These are phyloP conservation scores for Laspeyria flexula DNA, from an alignment of 2,888 invertebrate genomes.

Conservation along the genomic window DNA sequence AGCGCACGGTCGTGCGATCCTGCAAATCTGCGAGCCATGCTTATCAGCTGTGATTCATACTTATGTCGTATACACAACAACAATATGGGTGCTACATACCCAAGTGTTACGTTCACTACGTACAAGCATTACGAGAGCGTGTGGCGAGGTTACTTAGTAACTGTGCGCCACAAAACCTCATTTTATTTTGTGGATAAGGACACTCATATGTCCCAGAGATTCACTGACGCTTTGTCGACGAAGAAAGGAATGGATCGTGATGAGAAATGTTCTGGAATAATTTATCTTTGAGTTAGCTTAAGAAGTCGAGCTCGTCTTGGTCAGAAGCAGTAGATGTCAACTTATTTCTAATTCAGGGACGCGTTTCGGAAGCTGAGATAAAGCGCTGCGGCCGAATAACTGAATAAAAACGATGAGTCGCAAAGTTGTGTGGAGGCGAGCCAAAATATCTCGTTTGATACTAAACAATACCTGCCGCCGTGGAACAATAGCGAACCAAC, in stretches of 20 bases:
- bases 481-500: conserved; percentile 54
- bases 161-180: conserved; percentile 64
- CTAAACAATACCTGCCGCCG: conserved; percentile 56
- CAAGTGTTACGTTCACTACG: conserved; percentile 39
- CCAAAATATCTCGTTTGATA: conserved; percentile 52
- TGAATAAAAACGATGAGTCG: conserved; percentile 72
- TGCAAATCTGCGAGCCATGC: conserved; percentile 77
- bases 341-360: conserved; percentile 76
- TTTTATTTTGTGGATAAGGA: conserved; percentile 77
- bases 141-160: conserved; percentile 67
- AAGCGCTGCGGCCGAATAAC: conserved; percentile 69
- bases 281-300: conserved; percentile 79
- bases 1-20: conserved; percentile 66
- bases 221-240: conserved; percentile 74
- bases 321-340: conserved; percentile 66
- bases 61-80: conserved; percentile 56
- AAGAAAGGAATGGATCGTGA: conserved; percentile 76
- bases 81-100: conserved; percentile 41
- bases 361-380: conserved; percentile 69
- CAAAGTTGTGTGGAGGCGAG: conserved; percentile 48
- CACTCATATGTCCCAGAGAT: conserved; percentile 73
- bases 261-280: conserved; percentile 81
- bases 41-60: conserved; percentile 83
- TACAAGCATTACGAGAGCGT: conserved; percentile 52
- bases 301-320: conserved; percentile 69